Conservation (phyloP, 1,140 invertebrate genomes). For the Bombus fervidus region DNA sequence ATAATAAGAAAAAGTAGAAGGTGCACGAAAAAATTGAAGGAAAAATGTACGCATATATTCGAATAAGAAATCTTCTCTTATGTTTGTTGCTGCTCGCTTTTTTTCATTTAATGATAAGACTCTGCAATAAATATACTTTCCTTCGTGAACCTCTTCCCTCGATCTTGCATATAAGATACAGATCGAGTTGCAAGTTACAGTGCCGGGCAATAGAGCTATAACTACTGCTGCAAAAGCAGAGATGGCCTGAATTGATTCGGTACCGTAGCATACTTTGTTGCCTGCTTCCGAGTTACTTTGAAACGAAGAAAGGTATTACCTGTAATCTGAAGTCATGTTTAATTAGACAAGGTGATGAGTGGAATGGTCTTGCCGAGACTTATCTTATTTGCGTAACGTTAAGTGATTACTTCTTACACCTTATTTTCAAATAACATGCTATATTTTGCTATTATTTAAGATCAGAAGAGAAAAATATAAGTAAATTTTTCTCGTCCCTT, state of each 20-base stretch:
- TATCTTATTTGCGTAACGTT: background rate
- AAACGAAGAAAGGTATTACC: conserved; percentile 3
- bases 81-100: conserved; percentile 46
- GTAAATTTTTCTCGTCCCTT: no score
- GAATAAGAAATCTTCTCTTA: conserved; percentile 47
- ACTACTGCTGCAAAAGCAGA: conserved; percentile 22
- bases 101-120: conserved; percentile 54
- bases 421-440: no score
- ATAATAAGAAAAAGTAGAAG: background rate
- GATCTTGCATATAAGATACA: conserved; percentile 55
- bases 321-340: conserved; percentile 6
- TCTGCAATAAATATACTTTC: conserved; percentile 59
- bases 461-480: no score
- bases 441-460: no score
- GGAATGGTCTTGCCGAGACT: background rate
- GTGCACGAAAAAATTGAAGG: background rate
- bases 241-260: conserved; percentile 62
- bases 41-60: conserved; percentile 15
- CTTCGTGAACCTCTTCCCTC: conserved; percentile 25
- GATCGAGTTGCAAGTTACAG: conserved; percentile 26
- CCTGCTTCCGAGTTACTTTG: conserved; percentile 29
- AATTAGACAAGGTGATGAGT: conserved; percentile 23
- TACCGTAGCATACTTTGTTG: conserved; percentile 40
- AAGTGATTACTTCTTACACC: background rate
- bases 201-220: conserved; percentile 38